Base-by-base conservation (phyloP, 2,113 vertebrate genomes). In the Halcyon senegalensis region DNA sequence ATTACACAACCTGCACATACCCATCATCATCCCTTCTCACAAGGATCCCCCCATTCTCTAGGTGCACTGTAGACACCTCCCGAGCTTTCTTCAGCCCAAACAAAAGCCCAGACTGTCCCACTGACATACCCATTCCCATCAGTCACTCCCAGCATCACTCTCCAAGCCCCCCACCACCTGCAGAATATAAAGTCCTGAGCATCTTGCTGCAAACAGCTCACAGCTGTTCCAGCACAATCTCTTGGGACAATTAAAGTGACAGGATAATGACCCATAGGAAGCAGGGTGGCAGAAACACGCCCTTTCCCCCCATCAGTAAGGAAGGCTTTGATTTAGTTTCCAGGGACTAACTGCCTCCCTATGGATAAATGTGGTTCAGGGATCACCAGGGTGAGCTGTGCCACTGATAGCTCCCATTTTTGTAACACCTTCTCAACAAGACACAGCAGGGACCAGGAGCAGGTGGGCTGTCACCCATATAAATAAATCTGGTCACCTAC, bases 131-230 rank as follows among this genome's bases (percentile, higher is more conserved):
- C 35, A 13, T 8, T 48, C 24, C n/a, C 10, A 16, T 1, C 13
- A 46, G 7, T 0, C 1, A 0, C 11, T n/a, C 16, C 13, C 50
- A 70, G 3, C 9, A 15, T 2, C 28, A 4, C 25, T 21, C 4
- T 11, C 3, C 3, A 63, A 1, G 5, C 1, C 3, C 7, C 3
- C 4, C 6, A 2, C 14, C 10, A 11, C 28, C 75, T 33, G 33
- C 74, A 73, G 58, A 24, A 67, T n/a, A 7, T 55, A 1, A 11
- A 87, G 31, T 6, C 75, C 5, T 3, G 10, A 83, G 43, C 63
- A 28, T 7, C 51, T 35, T 30, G 5, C 46, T 89, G 51, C 51
- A 67, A 76, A 86, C 23, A 44, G 53, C 56, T 66, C 4, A 1
- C 56, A 85, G 78, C 66, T 82, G 41, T 1, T 25, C 27, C 83